A percentile compares a stretch with the other conserved stretches of the same genome.
Conservation (phyloP, 2,797 vertebrate genomes). For the Diglossa cyanea region DNA sequence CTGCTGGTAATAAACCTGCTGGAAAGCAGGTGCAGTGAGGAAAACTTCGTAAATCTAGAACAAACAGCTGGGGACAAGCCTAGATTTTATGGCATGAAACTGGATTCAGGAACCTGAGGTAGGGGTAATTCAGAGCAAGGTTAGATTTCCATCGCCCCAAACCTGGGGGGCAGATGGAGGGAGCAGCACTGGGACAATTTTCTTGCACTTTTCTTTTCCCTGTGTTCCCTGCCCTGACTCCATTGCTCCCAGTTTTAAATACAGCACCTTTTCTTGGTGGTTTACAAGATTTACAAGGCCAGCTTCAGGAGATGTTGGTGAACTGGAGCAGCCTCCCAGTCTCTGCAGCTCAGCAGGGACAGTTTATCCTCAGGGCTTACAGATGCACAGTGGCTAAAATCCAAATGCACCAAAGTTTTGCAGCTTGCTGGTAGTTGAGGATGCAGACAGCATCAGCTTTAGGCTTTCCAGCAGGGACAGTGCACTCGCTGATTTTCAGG, state of each 20-base stretch:
- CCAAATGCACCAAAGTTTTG: not conserved
- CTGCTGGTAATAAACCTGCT: conserved; percentile 34
- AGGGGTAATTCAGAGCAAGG: not conserved
- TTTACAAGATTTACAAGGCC: not conserved
- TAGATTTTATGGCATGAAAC: not conserved
- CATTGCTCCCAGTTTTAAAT: not conserved
- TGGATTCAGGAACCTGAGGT: not conserved
- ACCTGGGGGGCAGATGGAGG: fast-evolving
- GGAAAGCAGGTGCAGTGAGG: not conserved
- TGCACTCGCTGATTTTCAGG: not conserved
- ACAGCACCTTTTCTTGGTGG: not conserved
- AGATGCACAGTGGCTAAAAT: not conserved
- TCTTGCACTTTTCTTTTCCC: not conserved
- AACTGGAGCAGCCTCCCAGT: not conserved
- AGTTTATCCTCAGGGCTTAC: not conserved
- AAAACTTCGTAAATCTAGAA: not conserved
- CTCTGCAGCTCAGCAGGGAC: fast-evolving
- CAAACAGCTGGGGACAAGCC: not conserved
- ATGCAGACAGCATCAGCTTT: not conserved
- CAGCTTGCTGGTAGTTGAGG: not conserved
- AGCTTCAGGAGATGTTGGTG: not conserved
- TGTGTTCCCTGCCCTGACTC: not conserved
- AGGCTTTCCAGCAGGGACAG: not conserved
- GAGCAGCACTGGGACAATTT: not conserved
- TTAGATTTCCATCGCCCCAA: not conserved